Percentiles rank a stretch among this genome's conserved stretches.
Evolutionary conservation across 2,113 vertebrate species (phyloP).

Genomic region (Athene noctua): DNA sequence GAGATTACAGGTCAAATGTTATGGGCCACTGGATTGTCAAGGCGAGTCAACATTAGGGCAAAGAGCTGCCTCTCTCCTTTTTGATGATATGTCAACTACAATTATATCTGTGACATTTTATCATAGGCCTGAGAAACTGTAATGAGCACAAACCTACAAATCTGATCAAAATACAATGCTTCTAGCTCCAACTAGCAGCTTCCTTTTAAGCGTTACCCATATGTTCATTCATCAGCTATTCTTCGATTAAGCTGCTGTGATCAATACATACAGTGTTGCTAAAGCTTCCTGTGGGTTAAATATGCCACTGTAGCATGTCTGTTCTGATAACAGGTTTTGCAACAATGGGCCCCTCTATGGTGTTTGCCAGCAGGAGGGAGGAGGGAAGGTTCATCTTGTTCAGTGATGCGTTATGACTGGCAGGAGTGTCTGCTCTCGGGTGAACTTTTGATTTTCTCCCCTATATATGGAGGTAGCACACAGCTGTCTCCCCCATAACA

Average conservation of each 20-base stretch:
- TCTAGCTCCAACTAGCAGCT: not conserved
- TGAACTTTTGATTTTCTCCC: not conserved
- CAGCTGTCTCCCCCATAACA: not conserved
- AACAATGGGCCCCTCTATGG: not conserved
- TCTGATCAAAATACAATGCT: not conserved
- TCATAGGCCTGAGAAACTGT: not conserved
- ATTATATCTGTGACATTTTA: conserved; percentile 22
- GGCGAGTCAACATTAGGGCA: conserved; percentile 5
- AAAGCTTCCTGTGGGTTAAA: conserved; percentile 29
- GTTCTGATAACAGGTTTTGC: conserved; percentile 1
- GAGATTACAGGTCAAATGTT: conserved; percentile 1
- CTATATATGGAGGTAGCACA: not conserved
- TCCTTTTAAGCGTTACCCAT: not conserved
- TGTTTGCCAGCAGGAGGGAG: conserved; percentile 4
- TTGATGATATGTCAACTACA: not conserved
- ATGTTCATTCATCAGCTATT: not conserved
- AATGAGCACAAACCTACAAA: not conserved
- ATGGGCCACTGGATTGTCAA: conserved; percentile 37
- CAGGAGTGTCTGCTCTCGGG: not conserved
- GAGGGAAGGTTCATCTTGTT: not conserved
- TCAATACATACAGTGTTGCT: not conserved
- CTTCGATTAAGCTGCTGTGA: not conserved
- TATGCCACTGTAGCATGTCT: not conserved
- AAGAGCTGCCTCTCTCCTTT: not conserved
- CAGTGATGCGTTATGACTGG: not conserved